Percentiles rank a stretch among this genome's conserved stretches.
Conservation (phyloP, 2,888 invertebrate genomes). For the Drosophila prolongata region DNA sequence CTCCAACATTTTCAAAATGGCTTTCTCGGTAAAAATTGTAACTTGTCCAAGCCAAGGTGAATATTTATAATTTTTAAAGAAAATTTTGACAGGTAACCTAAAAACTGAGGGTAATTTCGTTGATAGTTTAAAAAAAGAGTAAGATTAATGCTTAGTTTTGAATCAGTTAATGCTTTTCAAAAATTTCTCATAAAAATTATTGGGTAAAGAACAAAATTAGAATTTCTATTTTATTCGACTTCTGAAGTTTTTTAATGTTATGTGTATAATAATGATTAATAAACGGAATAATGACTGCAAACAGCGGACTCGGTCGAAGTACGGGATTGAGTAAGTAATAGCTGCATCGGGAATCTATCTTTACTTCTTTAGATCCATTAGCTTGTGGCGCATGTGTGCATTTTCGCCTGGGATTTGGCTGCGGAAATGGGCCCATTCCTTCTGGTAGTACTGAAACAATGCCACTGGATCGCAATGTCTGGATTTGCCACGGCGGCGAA, state of each 20-base stretch:
- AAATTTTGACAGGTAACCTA: conserved; percentile 20
- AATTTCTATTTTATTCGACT: conserved; percentile 16
- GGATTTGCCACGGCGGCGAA: conserved; percentile 52
- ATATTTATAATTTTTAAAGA: background rate
- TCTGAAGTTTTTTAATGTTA: conserved; percentile 9
- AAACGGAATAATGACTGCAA: conserved; percentile 12
- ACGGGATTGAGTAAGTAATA: background rate
- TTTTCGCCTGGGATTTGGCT: conserved; percentile 90
- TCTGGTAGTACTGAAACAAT: conserved; percentile 90
- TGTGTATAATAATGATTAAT: conserved; percentile 1
- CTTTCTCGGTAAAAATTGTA: background rate
- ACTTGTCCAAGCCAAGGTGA: background rate
- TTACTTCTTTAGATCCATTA: conserved; percentile 75
- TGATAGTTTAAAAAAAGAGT: no score
- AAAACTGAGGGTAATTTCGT: conserved; percentile 18
- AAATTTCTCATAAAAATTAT: no score
- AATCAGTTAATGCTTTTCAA: no score
- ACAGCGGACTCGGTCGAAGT: conserved; percentile 7
- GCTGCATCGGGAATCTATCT: background rate
- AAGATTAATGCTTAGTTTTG: no score
- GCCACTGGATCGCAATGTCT: conserved; percentile 88
- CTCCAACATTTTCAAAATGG: conserved; percentile 6
- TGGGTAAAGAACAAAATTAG: background rate
- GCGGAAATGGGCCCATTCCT: conserved; percentile 90
- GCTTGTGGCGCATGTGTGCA: conserved; percentile 88